Evolutionary conservation across 2,113 vertebrate genomes (phyloP), one percentile per base, ranked within the genome.

Genomic region (Elanoides forficatus): DNA sequence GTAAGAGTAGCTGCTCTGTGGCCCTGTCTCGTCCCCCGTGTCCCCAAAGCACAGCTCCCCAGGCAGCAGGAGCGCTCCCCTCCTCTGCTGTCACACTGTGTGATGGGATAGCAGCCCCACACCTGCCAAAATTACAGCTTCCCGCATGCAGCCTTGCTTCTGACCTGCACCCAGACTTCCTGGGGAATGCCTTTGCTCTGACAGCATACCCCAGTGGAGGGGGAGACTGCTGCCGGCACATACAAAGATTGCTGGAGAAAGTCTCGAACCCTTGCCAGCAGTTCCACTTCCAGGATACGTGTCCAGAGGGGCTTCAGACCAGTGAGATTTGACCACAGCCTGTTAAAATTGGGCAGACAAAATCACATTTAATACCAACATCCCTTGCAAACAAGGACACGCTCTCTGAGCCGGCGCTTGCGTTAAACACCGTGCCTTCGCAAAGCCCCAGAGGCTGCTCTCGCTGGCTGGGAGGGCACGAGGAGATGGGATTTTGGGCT

Each of bases 391-490:
- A 38, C 23, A 22, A 10, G 11, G 40, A 17, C 19, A 26, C 5
- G 1, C 21, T 36, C 38, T 60, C 68, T 38, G 30, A 55, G 65
- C 55, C 2, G 1, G n/a, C 1, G 1, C 29, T 38, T 11, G 17
- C 17, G 55, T n/a, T 60, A 65, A 23, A 9, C 10, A 1, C 19
- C 1, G 11, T 47, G 70, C 85, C 56, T 76, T 53, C 4, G 1
- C 60, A 27, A 11, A 56, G 56, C 34, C 27, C 56, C 3, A 3
- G 15, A 17, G 48, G 19, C 74, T 65, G n/a, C 63, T 84, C 27
- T 6, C 0, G 0, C 19, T 67, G 71, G 19, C 68, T 34, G 53
- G 16, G 8, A 12, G 25, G 52, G 6, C n/a, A 5, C 1, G 2
- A 53, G 82, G 47, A 42, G 50, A 0, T 32, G 55, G 30, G 42